Conservation (phyloP, 1,140 invertebrate species). For the Lepidotrigona ventralis region DNA sequence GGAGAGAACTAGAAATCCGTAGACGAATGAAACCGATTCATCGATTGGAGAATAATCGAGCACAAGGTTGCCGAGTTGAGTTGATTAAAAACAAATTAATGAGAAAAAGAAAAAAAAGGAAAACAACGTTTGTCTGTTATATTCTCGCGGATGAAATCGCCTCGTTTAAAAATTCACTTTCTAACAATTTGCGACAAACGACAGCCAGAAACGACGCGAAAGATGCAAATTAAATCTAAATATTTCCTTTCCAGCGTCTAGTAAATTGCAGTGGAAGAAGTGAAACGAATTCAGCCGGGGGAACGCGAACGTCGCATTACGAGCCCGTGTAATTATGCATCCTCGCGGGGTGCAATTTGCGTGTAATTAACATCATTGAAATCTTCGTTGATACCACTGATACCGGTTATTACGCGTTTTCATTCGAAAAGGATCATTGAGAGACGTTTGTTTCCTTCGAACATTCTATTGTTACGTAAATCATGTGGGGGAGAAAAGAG, state of each 20-base stretch:
- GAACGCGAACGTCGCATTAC: neutral
- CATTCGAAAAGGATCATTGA: neutral
- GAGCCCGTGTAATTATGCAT: slow-evolving; percentile 23
- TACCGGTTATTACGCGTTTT: neutral
- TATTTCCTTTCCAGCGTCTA: slow-evolving; percentile 1
- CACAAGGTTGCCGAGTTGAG: neutral
- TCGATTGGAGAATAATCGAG: neutral
- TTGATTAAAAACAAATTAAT: neutral
- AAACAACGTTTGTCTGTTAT: too few species aligned
- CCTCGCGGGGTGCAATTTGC: slow-evolving; percentile 12
- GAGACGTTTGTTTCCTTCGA: neutral
- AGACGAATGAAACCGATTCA: neutral
- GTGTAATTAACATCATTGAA: slow-evolving; percentile 28
- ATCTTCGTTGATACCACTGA: neutral
- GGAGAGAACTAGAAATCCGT: neutral
- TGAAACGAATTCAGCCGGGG: slow-evolving; percentile 9
- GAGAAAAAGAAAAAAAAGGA: neutral
- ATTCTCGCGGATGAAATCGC: too few species aligned
- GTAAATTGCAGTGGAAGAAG: slow-evolving; percentile 3
- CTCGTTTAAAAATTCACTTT: neutral
- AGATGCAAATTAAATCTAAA: slow-evolving; percentile 16
- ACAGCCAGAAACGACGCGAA: neutral
- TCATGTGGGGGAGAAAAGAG: neutral
- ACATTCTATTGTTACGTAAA: neutral
- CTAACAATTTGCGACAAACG: neutral